phyloP scores from a whole-genome alignment of 2,113 vertebrate species.

The Micronycteris hirsuta region DNA sequence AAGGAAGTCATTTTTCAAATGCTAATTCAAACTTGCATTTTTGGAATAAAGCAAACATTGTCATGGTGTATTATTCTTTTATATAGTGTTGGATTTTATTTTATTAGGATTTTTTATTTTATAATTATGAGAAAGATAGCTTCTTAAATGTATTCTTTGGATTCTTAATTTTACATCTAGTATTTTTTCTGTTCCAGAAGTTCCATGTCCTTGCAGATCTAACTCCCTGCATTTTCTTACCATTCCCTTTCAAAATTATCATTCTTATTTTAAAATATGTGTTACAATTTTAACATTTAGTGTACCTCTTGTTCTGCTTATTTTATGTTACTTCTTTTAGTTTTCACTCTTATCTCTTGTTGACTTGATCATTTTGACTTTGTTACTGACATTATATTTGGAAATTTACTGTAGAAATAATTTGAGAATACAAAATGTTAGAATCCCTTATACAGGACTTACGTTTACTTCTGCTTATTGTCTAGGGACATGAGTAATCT shows the following conservation, averaged over 20 bases:
- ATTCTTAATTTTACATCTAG: not conserved
- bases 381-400: not conserved
- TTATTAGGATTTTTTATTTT: constrained; percentile 6
- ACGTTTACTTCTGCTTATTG: not conserved
- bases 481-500: not conserved
- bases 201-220: not conserved
- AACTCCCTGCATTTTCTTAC: not conserved
- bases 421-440: not conserved
- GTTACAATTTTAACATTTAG: not conserved
- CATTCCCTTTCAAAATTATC: not conserved
- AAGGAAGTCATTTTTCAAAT: not conserved
- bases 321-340: not conserved
- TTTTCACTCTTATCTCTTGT: not conserved
- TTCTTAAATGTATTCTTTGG: not conserved
- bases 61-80: not conserved
- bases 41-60: not conserved
- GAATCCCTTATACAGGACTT: not conserved
- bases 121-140: not conserved
- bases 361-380: not conserved
- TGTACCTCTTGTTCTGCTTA: not conserved
- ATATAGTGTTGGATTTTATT: not conserved
- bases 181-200: not conserved
- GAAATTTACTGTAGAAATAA: not conserved
- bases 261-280: not conserved
- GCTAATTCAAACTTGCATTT: not conserved